Conservation (phyloP, 2,797 vertebrate species). For the Emydoidea blandingii region DNA sequence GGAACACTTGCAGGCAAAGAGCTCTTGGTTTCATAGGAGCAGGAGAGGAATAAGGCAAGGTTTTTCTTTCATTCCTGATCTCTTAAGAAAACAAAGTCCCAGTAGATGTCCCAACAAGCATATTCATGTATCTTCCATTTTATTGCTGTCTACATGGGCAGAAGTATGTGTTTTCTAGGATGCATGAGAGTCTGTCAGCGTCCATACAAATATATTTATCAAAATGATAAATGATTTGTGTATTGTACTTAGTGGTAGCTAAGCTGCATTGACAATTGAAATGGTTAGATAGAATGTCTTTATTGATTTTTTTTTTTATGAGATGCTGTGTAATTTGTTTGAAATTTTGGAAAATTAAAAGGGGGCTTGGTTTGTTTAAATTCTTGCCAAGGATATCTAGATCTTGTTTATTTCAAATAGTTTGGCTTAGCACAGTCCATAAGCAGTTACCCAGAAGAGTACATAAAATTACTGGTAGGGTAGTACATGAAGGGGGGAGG, state of each 20-base stretch:
- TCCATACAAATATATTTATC: not conserved
- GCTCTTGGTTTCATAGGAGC: not conserved
- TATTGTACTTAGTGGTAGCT: not conserved
- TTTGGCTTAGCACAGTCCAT: not conserved
- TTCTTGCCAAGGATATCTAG: not conserved
- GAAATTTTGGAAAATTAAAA: not conserved
- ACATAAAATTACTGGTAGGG: not conserved
- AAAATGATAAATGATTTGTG: not conserved
- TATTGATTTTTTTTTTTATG: not conserved
- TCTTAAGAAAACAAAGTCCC: not conserved
- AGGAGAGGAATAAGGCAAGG: not conserved
- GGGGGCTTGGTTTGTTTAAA: not conserved
- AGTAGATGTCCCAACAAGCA: not conserved
- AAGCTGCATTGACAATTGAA: not conserved
- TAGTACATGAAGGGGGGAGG: too few species aligned
- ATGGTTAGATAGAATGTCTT: not conserved
- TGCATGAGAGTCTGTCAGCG: not conserved
- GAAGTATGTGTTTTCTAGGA: slow-evolving; percentile 22
- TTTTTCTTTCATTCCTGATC: not conserved
- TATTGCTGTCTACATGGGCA: not conserved
- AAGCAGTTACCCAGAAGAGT: not conserved
- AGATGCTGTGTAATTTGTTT: not conserved
- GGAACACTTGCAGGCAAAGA: not conserved
- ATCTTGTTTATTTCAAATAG: not conserved
- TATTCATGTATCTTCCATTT: slow-evolving; percentile 23